phyloP scores from a whole-genome alignment of 2,888 invertebrate species.

The Capitulum mitella region DNA sequence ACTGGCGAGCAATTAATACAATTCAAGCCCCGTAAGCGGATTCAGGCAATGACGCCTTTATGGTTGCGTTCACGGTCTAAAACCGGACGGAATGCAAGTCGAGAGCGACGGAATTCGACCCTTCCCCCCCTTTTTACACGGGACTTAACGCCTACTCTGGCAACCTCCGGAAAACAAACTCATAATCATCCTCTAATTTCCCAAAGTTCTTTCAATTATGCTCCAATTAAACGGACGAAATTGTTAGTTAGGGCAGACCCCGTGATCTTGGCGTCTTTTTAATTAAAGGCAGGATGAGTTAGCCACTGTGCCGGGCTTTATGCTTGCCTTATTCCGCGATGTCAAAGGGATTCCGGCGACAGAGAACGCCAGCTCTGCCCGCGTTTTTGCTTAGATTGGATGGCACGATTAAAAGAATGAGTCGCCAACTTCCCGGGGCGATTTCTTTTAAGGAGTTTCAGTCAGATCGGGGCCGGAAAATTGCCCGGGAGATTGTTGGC shows the following conservation, averaged over 20 bases:
- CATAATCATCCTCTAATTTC: slow-evolving; percentile 19
- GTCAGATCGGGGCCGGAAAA: slow-evolving; percentile 39
- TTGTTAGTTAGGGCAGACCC: slow-evolving; percentile 4
- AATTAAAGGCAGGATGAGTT: not conserved
- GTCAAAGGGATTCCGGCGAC: slow-evolving; percentile 18
- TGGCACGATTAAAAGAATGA: slow-evolving; percentile 21
- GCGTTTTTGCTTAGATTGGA: slow-evolving; percentile 17
- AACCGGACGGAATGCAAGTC: no score
- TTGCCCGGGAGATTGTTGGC: slow-evolving; percentile 38
- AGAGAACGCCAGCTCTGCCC: not conserved
- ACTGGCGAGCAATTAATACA: no score
- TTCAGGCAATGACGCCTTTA: no score
- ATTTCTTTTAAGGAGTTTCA: slow-evolving; percentile 17
- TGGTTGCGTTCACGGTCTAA: no score
- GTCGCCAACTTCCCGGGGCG: slow-evolving; percentile 8
- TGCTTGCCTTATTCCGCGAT: slow-evolving; percentile 17
- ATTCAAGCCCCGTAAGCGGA: no score
- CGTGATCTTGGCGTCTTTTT: slow-evolving; percentile 13
- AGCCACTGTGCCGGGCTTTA: not conserved
- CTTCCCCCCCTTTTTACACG: no score
- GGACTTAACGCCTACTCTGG: not conserved
- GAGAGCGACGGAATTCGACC: no score
- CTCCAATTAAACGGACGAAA: slow-evolving; percentile 16
- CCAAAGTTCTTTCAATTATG: slow-evolving; percentile 23
- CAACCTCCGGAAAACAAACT: slow-evolving; percentile 22